Percentiles rank a stretch among this genome's conserved stretches.
Conservation (phyloP, 1,140 invertebrate species). For the Drosophila novamexicana region DNA sequence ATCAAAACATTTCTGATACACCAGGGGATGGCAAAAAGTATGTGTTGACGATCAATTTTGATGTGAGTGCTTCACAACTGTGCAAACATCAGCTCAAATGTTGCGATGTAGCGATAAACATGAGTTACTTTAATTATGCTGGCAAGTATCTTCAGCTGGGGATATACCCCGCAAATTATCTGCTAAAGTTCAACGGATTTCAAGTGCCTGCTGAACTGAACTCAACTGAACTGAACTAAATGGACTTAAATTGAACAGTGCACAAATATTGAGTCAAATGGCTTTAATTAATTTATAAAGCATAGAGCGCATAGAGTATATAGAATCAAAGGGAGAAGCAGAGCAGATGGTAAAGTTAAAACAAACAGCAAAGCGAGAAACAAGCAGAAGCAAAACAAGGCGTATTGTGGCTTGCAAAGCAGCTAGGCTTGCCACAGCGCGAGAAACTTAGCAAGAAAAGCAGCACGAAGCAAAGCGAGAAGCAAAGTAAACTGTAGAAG, state of each 20-base stretch:
- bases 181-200: conserved; percentile 4
- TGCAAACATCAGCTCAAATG: conserved; percentile 27
- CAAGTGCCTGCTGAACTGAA: not conserved
- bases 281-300: not conserved
- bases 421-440: no score
- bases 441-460: no score
- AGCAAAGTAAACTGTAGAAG: not conserved
- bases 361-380: not conserved
- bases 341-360: not conserved
- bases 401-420: not conserved
- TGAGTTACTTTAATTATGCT: conserved; percentile 11
- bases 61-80: conserved; percentile 34
- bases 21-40: not conserved
- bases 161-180: conserved; percentile 3
- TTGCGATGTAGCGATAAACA: conserved; percentile 18
- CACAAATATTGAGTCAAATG: conserved; percentile 20
- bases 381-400: not conserved
- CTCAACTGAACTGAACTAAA: no score
- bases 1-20: not conserved
- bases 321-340: not conserved
- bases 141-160: conserved; percentile 2
- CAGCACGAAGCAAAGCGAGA: not conserved
- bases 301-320: not conserved
- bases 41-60: conserved; percentile 38
- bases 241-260: not conserved